These are phyloP conservation scores for Axis porcinus DNA, from an alignment of 2,113 vertebrate genomes.

Conservation along the genomic window DNA sequence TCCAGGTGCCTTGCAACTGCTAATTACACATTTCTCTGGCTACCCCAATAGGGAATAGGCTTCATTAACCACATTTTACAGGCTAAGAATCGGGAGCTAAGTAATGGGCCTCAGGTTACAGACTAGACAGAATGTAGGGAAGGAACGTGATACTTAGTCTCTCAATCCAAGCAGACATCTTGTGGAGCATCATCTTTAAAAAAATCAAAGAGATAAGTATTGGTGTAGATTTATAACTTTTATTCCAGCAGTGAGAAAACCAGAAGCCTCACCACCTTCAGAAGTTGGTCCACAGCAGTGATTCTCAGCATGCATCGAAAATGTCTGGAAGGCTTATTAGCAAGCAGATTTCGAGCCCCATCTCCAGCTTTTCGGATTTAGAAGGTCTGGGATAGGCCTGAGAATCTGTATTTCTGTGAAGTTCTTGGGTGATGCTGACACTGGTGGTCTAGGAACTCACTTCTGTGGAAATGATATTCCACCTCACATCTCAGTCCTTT, in stretches of 20 bases:
- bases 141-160: neutral
- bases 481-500: neutral
- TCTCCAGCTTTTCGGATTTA: neutral
- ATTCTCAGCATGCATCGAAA: neutral
- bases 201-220: neutral
- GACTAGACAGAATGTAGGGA: constrained; percentile 27
- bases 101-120: constrained; percentile 39
- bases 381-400: neutral
- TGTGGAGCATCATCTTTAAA: neutral
- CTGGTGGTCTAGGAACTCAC: neutral
- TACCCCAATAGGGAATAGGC: neutral
- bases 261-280: neutral
- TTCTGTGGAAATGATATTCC: neutral
- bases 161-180: neutral
- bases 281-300: neutral
- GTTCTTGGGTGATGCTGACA: neutral
- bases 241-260: neutral
- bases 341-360: neutral
- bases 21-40: constrained; percentile 57
- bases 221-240: neutral
- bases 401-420: neutral
- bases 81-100: constrained; percentile 41
- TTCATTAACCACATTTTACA: constrained; percentile 46
- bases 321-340: neutral
- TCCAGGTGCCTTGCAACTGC: constrained; percentile 55